Evolutionary conservation across 2,888 invertebrate species (phyloP), one percentile per base, ranked within the genome.

Genomic region (Leucoma salicis): DNA sequence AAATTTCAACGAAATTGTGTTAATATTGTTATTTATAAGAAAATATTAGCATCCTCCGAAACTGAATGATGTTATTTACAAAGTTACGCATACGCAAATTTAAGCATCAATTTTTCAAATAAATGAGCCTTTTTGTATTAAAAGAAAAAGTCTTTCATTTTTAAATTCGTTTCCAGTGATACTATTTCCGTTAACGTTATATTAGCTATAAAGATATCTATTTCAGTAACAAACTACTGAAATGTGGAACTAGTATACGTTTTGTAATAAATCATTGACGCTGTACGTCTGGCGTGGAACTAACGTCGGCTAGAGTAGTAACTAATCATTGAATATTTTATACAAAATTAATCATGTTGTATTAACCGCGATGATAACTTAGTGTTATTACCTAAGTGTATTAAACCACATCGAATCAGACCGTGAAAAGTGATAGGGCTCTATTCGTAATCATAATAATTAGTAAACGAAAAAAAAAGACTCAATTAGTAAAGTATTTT

Each of bases 321-420:
- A 29, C 50, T 52, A 40, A 50, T 57, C 41, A 44, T 49, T 53
- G 49, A 57, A 57, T 57, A 51, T 57, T 53, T 57, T 24, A 57
- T 50, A 32, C 40, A 41, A 43, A 35, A 57, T 53, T 47, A 57
- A 57, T 53, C 48, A 43, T 14, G 10, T 25, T 18, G 36, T 18
- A 35, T 48, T n/a, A n/a, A n/a, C n/a, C n/a, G n/a, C n/a, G n/a
- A n/a, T n/a, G n/a, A n/a, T n/a, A n/a, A n/a, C n/a, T n/a, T n/a
- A n/a, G n/a, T n/a, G n/a, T n/a, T n/a, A n/a, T n/a, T n/a, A n/a
- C n/a, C n/a, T n/a, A n/a, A n/a, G n/a, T n/a, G n/a, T n/a, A n/a
- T n/a, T n/a, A n/a, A n/a, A n/a, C n/a, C n/a, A n/a, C n/a, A n/a
- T n/a, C n/a, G n/a, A n/a, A n/a, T n/a, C n/a, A n/a, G n/a, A n/a